Evolutionary conservation across 1,140 invertebrate genomes (phyloP), one percentile per base, ranked within the genome.

Genomic region (Macrocentrus cingulum): DNA sequence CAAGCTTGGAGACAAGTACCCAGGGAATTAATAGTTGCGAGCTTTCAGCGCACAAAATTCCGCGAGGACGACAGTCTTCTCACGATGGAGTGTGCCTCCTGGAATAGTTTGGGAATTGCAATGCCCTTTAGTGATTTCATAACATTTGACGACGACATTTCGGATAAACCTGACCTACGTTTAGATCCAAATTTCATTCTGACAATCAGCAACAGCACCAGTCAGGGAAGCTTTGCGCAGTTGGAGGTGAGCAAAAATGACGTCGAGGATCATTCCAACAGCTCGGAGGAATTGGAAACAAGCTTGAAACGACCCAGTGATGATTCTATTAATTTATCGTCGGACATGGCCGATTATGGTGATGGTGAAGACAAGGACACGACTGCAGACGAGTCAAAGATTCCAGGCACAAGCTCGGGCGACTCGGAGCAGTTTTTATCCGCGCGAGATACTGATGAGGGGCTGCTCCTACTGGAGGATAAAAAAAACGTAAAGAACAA

Each of bases 41-140:
- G 65, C 54, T 75, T 77, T 46, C 72, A 75, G 45, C 66, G 66
- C 19, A 72, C 72, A 4, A 68, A 60, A 34, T 74, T 77, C 48
- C 61, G 73, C 2, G 59, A 54, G 6, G 75, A 75, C 56, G 59
- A 71, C 18, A 60, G 44, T 1, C 61, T 68, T n/a, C 37, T 71
- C 2, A 63, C 67, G 1, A 64, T 72, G 9, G 44, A 68, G 5
- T 71, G 63, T 25, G 57, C 68, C 1, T 37, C 61, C 11, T 74
- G 74, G 69, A 44, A 66, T 1, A 39, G 22, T 16, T 46, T 68
- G 46, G 37, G 68, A 19, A 25, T 58, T 0, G 66, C 59, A 0
- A 50, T 74, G 5, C 64, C 66, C 20, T 75, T 77, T 42, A 64
- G 64, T 2, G 66, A 60, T 16, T 75, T 72, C 37, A 66, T 76